These are phyloP conservation scores for Jacana jacana DNA, from an alignment of 2,113 vertebrate species.

Conservation along the genomic window DNA sequence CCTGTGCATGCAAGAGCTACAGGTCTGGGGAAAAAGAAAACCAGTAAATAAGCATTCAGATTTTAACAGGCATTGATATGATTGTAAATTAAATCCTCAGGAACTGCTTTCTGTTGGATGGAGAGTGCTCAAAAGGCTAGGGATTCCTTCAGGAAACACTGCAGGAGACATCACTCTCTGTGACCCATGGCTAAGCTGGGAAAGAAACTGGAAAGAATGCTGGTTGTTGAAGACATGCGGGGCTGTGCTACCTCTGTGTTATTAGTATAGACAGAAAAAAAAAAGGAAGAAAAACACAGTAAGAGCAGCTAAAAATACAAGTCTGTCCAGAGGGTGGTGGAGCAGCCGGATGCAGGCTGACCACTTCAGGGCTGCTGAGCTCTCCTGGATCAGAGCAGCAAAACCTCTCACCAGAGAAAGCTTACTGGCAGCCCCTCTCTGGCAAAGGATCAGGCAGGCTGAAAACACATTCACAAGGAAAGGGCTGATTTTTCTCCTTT, in stretches of 20 bases:
- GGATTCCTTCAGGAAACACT: not conserved
- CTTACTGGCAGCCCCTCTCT: not conserved
- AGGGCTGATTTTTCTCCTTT: not conserved
- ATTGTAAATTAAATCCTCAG: not conserved
- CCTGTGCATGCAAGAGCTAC: not conserved
- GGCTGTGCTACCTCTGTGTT: not conserved
- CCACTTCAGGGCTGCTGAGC: not conserved
- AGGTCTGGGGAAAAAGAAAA: not conserved
- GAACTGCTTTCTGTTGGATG: not conserved
- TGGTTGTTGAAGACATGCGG: not conserved
- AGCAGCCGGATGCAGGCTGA: not conserved
- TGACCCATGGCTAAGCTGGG: not conserved
- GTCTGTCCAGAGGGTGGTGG: not conserved
- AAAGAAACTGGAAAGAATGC: not conserved
- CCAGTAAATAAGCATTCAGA: not conserved
- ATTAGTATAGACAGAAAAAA: not conserved
- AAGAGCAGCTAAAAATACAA: not conserved
- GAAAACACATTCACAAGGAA: not conserved
- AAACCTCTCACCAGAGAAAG: not conserved
- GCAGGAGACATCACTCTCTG: not conserved
- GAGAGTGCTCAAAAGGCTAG: not conserved
- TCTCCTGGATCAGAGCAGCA: not conserved
- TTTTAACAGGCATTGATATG: not conserved
- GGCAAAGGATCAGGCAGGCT: not conserved
- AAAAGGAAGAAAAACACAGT: not conserved